Evolutionary conservation across 2,113 vertebrate genomes (phyloP).

Genomic region (Nematolebias whitei): DNA sequence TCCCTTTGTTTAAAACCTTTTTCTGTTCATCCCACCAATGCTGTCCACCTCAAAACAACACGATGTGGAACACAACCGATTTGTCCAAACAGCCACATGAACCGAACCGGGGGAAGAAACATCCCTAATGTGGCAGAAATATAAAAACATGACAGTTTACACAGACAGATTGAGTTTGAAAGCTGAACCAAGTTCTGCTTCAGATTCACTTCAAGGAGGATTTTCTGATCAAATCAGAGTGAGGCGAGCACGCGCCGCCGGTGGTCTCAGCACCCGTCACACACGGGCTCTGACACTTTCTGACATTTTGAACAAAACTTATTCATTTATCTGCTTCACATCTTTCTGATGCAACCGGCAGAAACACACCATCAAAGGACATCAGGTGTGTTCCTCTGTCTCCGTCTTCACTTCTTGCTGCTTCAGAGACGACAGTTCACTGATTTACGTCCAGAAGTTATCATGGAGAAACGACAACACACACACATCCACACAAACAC

Average conservation of each 20-base stretch:
- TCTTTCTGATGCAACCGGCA: conserved; percentile 64
- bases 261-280: conserved; percentile 33
- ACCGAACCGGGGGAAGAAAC: background rate
- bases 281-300: conserved; percentile 55
- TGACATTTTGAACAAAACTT: conserved; percentile 59
- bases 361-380: conserved; percentile 63
- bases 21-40: too few species aligned
- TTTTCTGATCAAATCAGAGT: conserved; percentile 15
- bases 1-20: too few species aligned
- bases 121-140: conserved; percentile 13
- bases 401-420: conserved; percentile 1
- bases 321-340: conserved; percentile 62
- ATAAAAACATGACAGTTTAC: conserved; percentile 10
- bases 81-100: conserved; percentile 1
- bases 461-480: background rate
- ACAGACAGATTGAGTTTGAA: conserved; percentile 11
- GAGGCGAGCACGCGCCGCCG: conserved; percentile 9
- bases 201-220: conserved; percentile 20
- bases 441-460: conserved; percentile 5
- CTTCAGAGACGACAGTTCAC: conserved; percentile 1
- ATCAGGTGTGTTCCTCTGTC: conserved; percentile 7
- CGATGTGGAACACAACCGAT: background rate
- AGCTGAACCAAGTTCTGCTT: conserved; percentile 7
- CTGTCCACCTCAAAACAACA: background rate
- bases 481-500: background rate